phyloP scores from a whole-genome alignment of 1,140 invertebrate species.

The Drosophila grimshawi region DNA sequence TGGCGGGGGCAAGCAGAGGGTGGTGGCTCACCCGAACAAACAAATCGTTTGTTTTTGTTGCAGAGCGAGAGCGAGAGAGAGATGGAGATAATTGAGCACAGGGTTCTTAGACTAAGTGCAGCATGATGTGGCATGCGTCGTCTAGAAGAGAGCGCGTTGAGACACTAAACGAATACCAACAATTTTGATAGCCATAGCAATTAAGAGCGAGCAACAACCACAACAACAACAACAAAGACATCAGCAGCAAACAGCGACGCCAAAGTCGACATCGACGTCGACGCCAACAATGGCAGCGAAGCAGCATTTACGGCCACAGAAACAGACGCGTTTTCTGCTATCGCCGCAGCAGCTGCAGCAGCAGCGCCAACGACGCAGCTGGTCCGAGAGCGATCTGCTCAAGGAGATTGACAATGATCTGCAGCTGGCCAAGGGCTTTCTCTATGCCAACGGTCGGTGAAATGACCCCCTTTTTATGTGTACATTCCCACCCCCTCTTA shows the following conservation, averaged over 20 bases:
- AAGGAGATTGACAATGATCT: slow-evolving; percentile 88
- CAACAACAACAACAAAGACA: slow-evolving; percentile 14
- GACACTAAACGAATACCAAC: slow-evolving; percentile 71
- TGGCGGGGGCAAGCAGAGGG: slow-evolving; percentile 37
- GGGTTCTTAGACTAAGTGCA: slow-evolving; percentile 56
- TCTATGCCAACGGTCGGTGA: slow-evolving; percentile 84
- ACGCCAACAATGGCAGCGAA: slow-evolving; percentile 43
- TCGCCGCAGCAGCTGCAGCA: slow-evolving; percentile 69
- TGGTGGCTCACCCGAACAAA: slow-evolving; percentile 41
- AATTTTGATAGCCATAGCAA: slow-evolving; percentile 71
- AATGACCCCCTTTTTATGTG: slow-evolving; percentile 9
- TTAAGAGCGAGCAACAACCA: slow-evolving; percentile 27
- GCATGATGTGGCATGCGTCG: slow-evolving; percentile 48
- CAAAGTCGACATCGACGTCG: slow-evolving; percentile 7
- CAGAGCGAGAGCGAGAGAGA: not conserved
- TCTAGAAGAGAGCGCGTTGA: slow-evolving; percentile 22
- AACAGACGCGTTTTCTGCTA: slow-evolving; percentile 80
- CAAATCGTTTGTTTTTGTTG: slow-evolving; percentile 58
- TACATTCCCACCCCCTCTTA: not conserved
- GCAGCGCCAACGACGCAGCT: slow-evolving; percentile 72
- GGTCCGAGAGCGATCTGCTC: slow-evolving; percentile 86
- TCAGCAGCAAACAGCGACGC: slow-evolving; percentile 8
- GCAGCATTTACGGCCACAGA: slow-evolving; percentile 58
- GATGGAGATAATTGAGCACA: slow-evolving; percentile 68
- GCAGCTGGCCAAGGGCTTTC: slow-evolving; percentile 87